These are phyloP conservation scores for Trogon surrucura DNA, from an alignment of 2,113 vertebrate species.

Conservation along the genomic window DNA sequence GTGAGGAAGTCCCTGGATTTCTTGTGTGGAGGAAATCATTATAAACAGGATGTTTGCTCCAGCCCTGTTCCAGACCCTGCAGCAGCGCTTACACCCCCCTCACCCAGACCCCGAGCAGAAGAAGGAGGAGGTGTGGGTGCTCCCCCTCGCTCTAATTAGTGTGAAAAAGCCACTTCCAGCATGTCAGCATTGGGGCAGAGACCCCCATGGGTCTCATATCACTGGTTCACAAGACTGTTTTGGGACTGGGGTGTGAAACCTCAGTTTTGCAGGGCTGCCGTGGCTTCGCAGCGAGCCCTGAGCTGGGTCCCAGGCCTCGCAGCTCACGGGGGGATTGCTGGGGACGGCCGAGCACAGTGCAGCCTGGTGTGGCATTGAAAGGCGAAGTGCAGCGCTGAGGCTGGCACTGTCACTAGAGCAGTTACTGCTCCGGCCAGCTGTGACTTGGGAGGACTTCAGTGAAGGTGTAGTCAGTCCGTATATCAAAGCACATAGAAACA, in stretches of 20 bases:
- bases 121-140: background rate
- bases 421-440: background rate
- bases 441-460: too few relatives aligned
- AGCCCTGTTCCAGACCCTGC: background rate
- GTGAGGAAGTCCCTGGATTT: background rate
- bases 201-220: accelerated
- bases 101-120: accelerated
- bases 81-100: background rate
- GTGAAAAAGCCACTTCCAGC: background rate
- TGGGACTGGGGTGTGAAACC: background rate
- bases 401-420: background rate
- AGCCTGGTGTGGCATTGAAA: accelerated
- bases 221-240: background rate
- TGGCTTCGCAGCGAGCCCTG: accelerated
- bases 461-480: background rate
- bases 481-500: background rate
- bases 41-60: conserved; percentile 39
- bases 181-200: background rate
- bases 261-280: accelerated
- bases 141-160: background rate
- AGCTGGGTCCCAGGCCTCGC: background rate
- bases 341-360: accelerated
- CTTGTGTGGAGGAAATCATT: background rate
- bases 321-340: background rate
- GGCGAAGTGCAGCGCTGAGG: background rate